These are phyloP conservation scores for Otolemur garnettii DNA, from an alignment of 2,113 vertebrate genomes.

Conservation along the genomic window DNA sequence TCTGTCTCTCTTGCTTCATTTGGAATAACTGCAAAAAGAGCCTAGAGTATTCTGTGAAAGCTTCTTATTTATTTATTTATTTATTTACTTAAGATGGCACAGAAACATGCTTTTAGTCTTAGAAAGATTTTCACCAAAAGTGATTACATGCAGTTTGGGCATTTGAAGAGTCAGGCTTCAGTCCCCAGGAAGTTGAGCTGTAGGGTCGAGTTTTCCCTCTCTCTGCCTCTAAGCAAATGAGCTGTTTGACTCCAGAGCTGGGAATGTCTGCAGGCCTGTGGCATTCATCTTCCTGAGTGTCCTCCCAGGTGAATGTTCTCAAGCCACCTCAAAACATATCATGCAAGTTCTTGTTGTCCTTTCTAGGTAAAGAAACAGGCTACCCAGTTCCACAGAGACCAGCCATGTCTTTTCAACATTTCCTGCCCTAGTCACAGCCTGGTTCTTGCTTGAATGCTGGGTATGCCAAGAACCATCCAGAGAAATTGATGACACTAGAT, in stretches of 20 bases:
- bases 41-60: neutral
- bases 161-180: neutral
- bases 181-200: neutral
- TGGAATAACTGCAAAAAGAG: neutral
- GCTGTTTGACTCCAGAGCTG: neutral
- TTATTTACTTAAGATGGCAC: neutral
- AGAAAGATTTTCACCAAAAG: neutral
- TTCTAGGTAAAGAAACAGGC: neutral
- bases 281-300: neutral
- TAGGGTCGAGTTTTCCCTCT: neutral
- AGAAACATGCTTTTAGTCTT: neutral
- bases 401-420: neutral
- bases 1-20: neutral
- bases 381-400: neutral
- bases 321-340: neutral
- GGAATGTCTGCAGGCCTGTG: neutral
- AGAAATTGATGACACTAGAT: neutral
- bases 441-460: neutral
- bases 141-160: neutral
- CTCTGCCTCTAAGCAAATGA: neutral
- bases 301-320: neutral
- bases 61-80: neutral
- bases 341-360: neutral
- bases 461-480: neutral
- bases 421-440: neutral